Conservation (phyloP, 2,888 invertebrate species). For the Smittia aterrima region DNA sequence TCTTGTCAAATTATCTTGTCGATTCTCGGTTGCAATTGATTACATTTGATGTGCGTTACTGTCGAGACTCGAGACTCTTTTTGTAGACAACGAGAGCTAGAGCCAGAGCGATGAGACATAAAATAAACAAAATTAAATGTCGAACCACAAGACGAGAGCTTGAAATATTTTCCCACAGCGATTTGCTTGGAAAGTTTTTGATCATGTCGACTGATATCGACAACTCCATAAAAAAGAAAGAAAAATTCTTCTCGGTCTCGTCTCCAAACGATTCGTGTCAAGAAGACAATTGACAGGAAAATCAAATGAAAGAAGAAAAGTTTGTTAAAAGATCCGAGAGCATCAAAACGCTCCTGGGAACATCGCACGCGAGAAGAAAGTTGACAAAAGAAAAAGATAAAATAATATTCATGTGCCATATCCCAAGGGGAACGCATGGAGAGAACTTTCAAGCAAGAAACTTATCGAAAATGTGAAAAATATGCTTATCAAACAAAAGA, state of each 20-base stretch:
- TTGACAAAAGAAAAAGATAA: slow-evolving; percentile 1
- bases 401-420: neutral
- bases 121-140: too few species aligned
- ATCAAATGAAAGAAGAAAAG: neutral
- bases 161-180: neutral
- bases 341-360: slow-evolving; percentile 1
- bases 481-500: slow-evolving; percentile 2
- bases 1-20: too few species aligned
- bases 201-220: slow-evolving; percentile 1
- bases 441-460: neutral
- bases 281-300: slow-evolving; percentile 5
- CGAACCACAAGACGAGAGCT: neutral
- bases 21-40: too few species aligned
- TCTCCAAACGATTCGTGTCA: neutral
- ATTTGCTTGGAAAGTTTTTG: neutral
- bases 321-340: neutral
- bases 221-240: neutral
- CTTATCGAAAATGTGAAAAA: neutral
- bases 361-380: neutral
- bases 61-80: too few species aligned
- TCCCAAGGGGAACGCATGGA: too few species aligned
- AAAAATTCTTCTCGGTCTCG: neutral
- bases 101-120: too few species aligned
- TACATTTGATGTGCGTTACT: too few species aligned
- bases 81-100: too few species aligned